Evolutionary conservation across 2,113 vertebrate species (phyloP), one percentile per base, ranked within the genome.

Genomic region (Tiliqua scincoides): DNA sequence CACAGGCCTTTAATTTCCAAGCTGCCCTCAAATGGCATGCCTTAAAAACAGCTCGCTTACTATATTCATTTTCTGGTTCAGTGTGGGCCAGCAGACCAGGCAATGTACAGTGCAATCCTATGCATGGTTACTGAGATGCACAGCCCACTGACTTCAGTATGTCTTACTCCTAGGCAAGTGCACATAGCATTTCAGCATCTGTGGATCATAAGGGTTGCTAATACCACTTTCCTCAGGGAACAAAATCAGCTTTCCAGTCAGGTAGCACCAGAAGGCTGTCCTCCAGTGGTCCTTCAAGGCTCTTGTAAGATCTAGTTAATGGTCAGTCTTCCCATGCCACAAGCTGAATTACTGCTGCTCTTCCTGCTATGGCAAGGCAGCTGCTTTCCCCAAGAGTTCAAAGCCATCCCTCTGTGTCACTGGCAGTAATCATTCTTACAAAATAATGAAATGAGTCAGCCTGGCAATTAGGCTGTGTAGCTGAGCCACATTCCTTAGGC

Each of bases 391-490:
- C 43, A 48, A 48, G 48, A 40, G 76, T 70, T 35, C 14, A 82
- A 57, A 80, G 48, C 68, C 17, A 88, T 90, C 76, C 65, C 83
- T 57, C 83, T 75, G 48, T 73, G 48, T 4, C 6, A 63, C 83
- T 87, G 85, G 78, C 87, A 93, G 81, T 57, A 89, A 72, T 74
- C 73, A 43, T 68, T 68, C 84, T 78, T 83, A 54, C 54, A 43
- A 86, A 72, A 85, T 77, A 77, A 89, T 83, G 83, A 88, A 89
- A 92, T 84, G 89, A 93, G 20, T 78, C 79, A 80, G 82, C 25
- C 77, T 85, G 54, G 75, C 76, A 90, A 91, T 85, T 76, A 91
- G 63, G 54, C 83, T 70, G 30, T 25, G 52, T 77, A 87, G 72
- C 79, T 32, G 52, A 83, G 73, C 54, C 3, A 20, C 30, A 63